These are phyloP conservation scores for Asobara japonica DNA, from an alignment of 1,140 invertebrate species.

Conservation along the genomic window DNA sequence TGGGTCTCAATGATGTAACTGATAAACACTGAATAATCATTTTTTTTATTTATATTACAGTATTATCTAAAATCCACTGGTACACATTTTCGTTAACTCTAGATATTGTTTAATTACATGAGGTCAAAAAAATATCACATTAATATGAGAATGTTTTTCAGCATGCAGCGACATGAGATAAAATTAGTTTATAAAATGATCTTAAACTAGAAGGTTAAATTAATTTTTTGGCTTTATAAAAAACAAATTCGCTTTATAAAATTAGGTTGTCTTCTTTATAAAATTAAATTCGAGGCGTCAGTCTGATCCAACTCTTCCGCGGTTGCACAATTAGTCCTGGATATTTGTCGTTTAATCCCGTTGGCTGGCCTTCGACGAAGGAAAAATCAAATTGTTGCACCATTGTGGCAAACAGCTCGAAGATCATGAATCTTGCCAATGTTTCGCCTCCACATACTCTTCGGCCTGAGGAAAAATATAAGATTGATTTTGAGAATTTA, in stretches of 20 bases:
- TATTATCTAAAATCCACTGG: not conserved
- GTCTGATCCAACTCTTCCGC: slow-evolving; percentile 56
- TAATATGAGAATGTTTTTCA: not conserved
- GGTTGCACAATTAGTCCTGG: slow-evolving; percentile 54
- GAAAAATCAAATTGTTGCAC: slow-evolving; percentile 73
- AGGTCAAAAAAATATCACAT: not conserved
- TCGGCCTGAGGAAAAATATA: slow-evolving; percentile 67
- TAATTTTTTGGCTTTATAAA: too few relatives aligned
- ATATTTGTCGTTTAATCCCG: slow-evolving; percentile 50
- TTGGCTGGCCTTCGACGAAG: slow-evolving; percentile 55
- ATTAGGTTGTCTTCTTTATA: too few relatives aligned
- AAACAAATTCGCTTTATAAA: too few relatives aligned
- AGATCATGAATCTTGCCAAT: slow-evolving; percentile 74
- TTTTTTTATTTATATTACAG: slow-evolving; percentile 10
- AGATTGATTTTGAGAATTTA: not conserved
- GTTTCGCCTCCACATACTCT: slow-evolving; percentile 79
- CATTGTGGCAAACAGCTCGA: slow-evolving; percentile 71
- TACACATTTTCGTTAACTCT: too few relatives aligned
- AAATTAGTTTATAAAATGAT: not conserved
- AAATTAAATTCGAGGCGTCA: slow-evolving; percentile 31
- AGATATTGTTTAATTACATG: too few relatives aligned
- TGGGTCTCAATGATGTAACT: too few relatives aligned
- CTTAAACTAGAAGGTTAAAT: too few relatives aligned
- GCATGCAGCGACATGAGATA: not conserved
- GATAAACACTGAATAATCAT: too few relatives aligned